Evolutionary conservation across 2,113 vertebrate genomes (phyloP).

Genomic region (Lepus timidus): DNA sequence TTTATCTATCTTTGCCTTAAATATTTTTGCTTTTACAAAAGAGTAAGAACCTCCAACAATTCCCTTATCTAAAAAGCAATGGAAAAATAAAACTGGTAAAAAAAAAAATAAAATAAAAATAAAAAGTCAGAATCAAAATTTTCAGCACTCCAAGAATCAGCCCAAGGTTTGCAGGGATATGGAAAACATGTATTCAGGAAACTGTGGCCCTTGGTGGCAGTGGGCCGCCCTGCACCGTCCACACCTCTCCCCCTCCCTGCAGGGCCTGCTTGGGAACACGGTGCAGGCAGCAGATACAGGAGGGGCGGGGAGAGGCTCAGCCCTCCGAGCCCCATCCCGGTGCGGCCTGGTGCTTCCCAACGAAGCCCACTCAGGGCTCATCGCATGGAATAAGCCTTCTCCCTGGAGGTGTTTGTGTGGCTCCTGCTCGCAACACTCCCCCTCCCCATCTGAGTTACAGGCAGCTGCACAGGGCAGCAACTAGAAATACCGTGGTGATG

Average conservation of each 20-base stretch:
- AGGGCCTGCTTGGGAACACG: too few species aligned
- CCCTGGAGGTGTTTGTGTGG: neutral
- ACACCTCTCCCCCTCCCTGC: neutral
- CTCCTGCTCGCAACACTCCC: neutral
- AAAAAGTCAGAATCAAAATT: neutral
- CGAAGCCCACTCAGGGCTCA: neutral
- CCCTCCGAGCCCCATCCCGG: too few species aligned
- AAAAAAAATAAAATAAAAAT: neutral
- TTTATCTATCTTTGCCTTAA: too few species aligned
- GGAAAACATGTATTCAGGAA: too few species aligned
- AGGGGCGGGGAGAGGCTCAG: too few species aligned
- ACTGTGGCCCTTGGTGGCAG: too few species aligned
- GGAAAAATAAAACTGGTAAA: neutral
- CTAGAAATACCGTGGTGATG: neutral
- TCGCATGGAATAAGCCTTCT: neutral
- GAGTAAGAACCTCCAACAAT: too few species aligned
- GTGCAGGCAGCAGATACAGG: too few species aligned
- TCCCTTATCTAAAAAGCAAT: neutral
- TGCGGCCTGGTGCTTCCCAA: too few species aligned
- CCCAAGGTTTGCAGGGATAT: too few species aligned
- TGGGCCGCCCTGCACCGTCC: neutral
- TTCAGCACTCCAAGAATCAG: neutral
- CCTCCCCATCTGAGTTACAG: neutral
- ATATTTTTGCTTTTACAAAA: too few species aligned
- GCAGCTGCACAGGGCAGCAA: neutral